Evolutionary conservation across 2,888 invertebrate species (phyloP), one percentile per base, ranked within the genome.

Genomic region (Apantesis nais): DNA sequence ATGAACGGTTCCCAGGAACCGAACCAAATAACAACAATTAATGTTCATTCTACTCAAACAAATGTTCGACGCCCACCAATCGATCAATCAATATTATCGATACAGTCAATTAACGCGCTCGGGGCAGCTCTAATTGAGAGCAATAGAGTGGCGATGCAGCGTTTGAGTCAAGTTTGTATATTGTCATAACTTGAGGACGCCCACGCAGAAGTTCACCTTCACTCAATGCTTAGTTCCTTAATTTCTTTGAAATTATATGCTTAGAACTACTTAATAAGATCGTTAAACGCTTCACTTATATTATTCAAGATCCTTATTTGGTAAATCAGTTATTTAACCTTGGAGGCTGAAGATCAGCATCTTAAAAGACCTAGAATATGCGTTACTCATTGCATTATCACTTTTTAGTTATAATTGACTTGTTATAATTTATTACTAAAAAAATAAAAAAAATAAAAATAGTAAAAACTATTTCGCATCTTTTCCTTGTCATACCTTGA

Each of bases 81-180:
- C 90, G 86, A 94, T 94, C 93, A 93, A 93, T 94, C 93, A 93
- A 92, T 92, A 92, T 93, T 91, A 93, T 92, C 92, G 92, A 92
- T 89, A 89, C 84, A 82, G 80, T 89, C 91, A 91, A 92, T 92
- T 92, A 87, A 87, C 82, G 76, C 83, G 78, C 83, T 85, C 86
- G 84, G 86, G 85, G 81, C 84, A 85, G 72, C 86, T 81, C 85
- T 88, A 88, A 90, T 89, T 88, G 87, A 84, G 77, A 83, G 80
- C 82, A 86, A 88, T 86, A 79, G 82, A 82, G 83, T 78, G 77
- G 82, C 81, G 80, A 83, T 82, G 74, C 77, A 79, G 83, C 85
- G 68, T 77, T 78, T 74, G 75, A 78, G 78, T 81, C 78, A 77
- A 78, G 73, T 69, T 62, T 75, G 75, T 82, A 70, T 72, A 74